Conservation (phyloP, 2,888 invertebrate genomes). For the Colletes collaris region DNA sequence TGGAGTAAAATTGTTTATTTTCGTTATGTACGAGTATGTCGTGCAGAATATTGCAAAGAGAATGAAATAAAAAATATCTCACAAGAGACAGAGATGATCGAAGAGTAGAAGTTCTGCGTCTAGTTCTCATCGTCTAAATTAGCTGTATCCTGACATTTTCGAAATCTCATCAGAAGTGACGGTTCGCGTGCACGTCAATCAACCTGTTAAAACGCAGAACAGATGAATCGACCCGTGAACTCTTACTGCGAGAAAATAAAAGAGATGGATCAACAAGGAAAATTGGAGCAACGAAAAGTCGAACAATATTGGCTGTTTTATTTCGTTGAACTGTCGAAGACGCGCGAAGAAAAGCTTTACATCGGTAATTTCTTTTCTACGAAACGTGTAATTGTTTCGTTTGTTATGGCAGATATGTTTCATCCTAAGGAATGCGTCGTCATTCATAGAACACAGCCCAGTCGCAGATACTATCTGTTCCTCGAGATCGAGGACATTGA, state of each 20-base stretch:
- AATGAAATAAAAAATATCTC: conserved; percentile 1
- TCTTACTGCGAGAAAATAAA: not conserved
- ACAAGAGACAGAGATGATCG: conserved; percentile 9
- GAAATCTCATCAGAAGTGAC: conserved; percentile 20
- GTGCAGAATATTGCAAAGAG: not conserved
- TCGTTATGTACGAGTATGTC: not conserved
- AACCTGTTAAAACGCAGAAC: conserved; percentile 5
- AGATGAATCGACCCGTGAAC: not conserved
- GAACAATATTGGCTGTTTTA: too few relatives aligned
- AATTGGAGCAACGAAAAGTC: too few relatives aligned
- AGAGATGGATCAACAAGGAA: not conserved
- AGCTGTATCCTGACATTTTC: conserved; percentile 26
- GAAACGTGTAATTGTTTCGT: too few relatives aligned
- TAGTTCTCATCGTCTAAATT: conserved; percentile 15
- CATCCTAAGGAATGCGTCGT: too few relatives aligned
- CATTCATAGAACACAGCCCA: too few relatives aligned
- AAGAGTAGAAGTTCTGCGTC: conserved; percentile 13
- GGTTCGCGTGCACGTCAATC: conserved; percentile 51
- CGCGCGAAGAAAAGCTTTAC: too few relatives aligned
- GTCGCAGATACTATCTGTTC: not conserved
- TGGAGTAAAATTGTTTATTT: not conserved
- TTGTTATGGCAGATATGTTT: too few relatives aligned
- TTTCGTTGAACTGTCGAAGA: too few relatives aligned
- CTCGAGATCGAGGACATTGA: conserved; percentile 26
- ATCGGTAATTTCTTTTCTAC: too few relatives aligned